Evolutionary conservation across 1,140 invertebrate genomes (phyloP), one percentile per base, ranked within the genome.

Genomic region (Propsilocerus akamusi): DNA sequence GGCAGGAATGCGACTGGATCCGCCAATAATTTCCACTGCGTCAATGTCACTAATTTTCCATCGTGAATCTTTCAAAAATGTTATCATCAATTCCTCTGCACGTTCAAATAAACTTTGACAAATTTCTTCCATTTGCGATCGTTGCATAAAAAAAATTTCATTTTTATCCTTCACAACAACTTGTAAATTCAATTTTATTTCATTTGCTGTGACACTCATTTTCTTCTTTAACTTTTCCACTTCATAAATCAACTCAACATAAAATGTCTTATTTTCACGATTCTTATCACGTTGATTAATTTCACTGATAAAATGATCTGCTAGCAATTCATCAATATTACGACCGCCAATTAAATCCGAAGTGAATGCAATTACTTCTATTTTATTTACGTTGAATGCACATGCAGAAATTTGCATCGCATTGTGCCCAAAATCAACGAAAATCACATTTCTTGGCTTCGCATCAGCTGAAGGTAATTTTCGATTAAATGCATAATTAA

Each of bases 131-230:
- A 93, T 91, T 51, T 85, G 78, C 1, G 71, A 56, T 24, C 86
- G 71, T 54, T 83, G 80, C 73, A 83, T 75, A 22, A 74, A 72
- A 5, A 81, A 81, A 50, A 77, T 78, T 0, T 99, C 95, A 72
- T 99, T 96, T 56, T 86, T 86, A 56, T 99, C 96, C 25, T 99
- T 83, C 80, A 98, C 93, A 56, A 99, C 97, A 63, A 94, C 99
- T 65, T 99, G 97, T 58, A 99, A 97, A 65, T 89, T 90, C 11
- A 99, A 68, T 0, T 95, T 95, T 55, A 99, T 72, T 30, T 77
- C 80, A 0, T 87, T 92, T 24, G 87, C 91, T 67, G 97, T 99
- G 0, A 94, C 93, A 14, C 92, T 97, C 95, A 99, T 98, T 67
- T 97, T 86, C 63, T 99, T 99, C 66, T 99, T 99, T 7, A 99